These are phyloP conservation scores for Sinocyclocheilus rhinocerous DNA, from an alignment of 2,113 vertebrate species.

Conservation along the genomic window DNA sequence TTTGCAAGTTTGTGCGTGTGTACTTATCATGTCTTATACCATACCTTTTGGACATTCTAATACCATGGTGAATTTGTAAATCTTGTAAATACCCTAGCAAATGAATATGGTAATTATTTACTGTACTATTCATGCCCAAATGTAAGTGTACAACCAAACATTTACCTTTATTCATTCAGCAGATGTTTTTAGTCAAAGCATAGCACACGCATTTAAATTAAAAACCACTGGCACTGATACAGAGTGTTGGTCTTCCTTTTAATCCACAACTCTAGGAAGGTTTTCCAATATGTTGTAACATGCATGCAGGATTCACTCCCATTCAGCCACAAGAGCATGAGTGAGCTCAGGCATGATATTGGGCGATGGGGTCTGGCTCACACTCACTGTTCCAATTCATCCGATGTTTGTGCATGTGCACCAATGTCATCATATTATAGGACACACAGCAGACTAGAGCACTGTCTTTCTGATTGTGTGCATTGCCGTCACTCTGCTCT, in stretches of 20 bases:
- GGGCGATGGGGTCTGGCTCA: background rate
- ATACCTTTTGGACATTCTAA: background rate
- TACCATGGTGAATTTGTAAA: background rate
- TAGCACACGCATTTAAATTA: background rate
- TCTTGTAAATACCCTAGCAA: background rate
- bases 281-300: background rate
- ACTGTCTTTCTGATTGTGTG: background rate
- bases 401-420: conserved; percentile 20
- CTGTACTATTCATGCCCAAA: background rate
- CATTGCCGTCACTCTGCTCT: background rate
- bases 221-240: background rate
- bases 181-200: background rate
- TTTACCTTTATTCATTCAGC: background rate
- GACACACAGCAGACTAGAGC: background rate
- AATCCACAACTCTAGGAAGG: background rate
- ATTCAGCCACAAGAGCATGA: background rate
- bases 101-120: background rate
- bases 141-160: background rate
- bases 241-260: background rate
- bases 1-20: background rate
- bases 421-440: conserved; percentile 28
- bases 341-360: conserved; percentile 9
- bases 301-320: background rate
- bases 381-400: background rate
- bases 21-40: background rate